Base-by-base conservation (phyloP, 2,113 vertebrate genomes). In the Pao palembangensis region DNA sequence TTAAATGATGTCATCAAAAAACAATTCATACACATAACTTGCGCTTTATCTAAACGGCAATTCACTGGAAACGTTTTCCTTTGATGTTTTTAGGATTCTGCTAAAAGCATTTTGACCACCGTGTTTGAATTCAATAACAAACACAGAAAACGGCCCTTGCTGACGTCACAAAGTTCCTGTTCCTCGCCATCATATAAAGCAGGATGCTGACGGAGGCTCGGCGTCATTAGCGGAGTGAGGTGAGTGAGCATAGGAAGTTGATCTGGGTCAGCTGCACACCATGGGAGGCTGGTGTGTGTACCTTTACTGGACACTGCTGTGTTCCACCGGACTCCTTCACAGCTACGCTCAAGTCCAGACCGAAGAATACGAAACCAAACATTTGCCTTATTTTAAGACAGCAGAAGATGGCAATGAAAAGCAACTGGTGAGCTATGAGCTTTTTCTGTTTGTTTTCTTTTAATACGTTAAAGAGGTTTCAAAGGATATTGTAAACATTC, bases 361-460 rank as follows among this genome's bases (percentile, higher is more conserved):
- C 34, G 75, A 68, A 63, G 84, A 81, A 51, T 64, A 78, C 60
- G 67, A 82, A 73, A 20, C 48, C 0, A 79, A 71, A 76, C 41
- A 83, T 70, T 66, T 74, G 31, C 67, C 73, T 65, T 73, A 71
- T 73, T 82, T 86, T 16, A 15, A 70, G 17, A 68, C 64, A 3
- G 34, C 46, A 38, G 77, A 81, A 54, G 76, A 86, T 44, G 20
- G 52, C 75, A 75, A 83, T 46, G 64, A 85, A 76, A 79, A 73
- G 68, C 76, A 85, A 67, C 80, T 88, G 78, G 87, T 89, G 71
- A 89, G 87, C 54, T 52, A 18, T 53, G 64, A 12, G 16, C 49
- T 15, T 55, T 8, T 16, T 53, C 38, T 58, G 19, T 8, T 25
- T 55, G 25, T 28, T 28, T 28, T 28, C 25, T 28, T 28, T 28